Evolutionary conservation across 2,797 vertebrate species (phyloP), one percentile per base, ranked within the genome.

Genomic region (Botia kubotai): DNA sequence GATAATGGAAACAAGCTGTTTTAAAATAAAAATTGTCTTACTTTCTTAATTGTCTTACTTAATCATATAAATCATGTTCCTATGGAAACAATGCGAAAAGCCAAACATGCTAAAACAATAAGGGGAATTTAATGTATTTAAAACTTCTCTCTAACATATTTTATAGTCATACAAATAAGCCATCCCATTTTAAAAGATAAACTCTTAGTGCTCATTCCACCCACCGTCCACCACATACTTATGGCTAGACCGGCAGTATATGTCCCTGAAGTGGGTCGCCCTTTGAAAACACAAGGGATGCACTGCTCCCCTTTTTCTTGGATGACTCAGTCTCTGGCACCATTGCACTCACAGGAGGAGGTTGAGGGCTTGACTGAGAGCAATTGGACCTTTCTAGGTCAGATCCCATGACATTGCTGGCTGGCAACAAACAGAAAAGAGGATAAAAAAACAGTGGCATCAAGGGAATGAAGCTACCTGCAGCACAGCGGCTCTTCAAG

Each of bases 341-440:
- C 87, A 55, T 89, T 85, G 86, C 87, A 91, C 91, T 93, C 90
- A 90, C 89, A 90, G 90, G 90, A 92, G 92, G 93, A 90, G 91
- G 92, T 91, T 91, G 89, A 89, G 90, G 91, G 91, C 89, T 92
- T 91, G 90, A 92, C 90, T 87, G 88, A 86, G 92, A 93, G 91
- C 89, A 91, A 94, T 93, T 93, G 92, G 92, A 90, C 91, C 92
- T 94, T 95, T 94, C 93, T 95, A 93, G 94, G 94, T 94, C 94
- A 95, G 93, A 91, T 92, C 93, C 93, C 93, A 80, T 90, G 93
- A 94, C 90, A 91, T 91, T 90, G 91, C 89, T 91, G 89, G 91
- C 91, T 93, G 92, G 92, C 90, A 93, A 88, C 84, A 91, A 91
- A 89, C 85, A 82, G 89, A 88, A 88, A 88, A 90, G 90, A 90